phyloP scores from a whole-genome alignment of 2,888 invertebrate genomes.

The Catocala fraxini region DNA sequence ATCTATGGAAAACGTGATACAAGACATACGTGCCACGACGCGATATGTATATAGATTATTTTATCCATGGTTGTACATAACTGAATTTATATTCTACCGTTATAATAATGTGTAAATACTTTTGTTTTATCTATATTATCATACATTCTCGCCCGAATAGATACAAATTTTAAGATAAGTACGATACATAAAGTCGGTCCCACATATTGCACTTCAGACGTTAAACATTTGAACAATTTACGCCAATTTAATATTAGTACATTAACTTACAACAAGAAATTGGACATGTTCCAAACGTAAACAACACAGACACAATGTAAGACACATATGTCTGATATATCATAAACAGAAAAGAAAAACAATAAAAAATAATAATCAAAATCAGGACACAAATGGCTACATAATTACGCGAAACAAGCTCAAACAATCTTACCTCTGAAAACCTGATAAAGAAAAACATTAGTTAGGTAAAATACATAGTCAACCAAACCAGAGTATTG shows the following conservation, averaged over 20 bases:
- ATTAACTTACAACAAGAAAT: conserved; percentile 43
- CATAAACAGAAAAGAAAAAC: conserved; percentile 37
- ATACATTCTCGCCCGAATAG: conserved; percentile 37
- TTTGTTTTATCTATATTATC: conserved; percentile 29
- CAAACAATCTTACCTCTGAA: conserved; percentile 79
- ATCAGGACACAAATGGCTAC: conserved; percentile 62
- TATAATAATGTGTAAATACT: conserved; percentile 27
- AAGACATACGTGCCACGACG: conserved; percentile 37
- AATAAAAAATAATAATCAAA: conserved; percentile 56
- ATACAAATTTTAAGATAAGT: conserved; percentile 28
- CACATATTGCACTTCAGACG: conserved; percentile 25
- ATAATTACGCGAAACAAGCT: conserved; percentile 71
- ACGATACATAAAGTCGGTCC: conserved; percentile 30
- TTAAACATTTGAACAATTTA: conserved; percentile 40
- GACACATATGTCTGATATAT: conserved; percentile 30
- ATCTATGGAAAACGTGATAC: conserved; percentile 38
- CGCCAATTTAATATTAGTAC: conserved; percentile 47
- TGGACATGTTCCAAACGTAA: conserved; percentile 37
- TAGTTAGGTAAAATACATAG: conserved; percentile 53
- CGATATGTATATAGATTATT: conserved; percentile 32
- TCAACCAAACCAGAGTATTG: conserved; percentile 53
- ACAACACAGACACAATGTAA: conserved; percentile 34
- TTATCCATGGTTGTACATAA: conserved; percentile 36
- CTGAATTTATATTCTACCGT: conserved; percentile 39
- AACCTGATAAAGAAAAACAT: conserved; percentile 80